These are phyloP conservation scores for Rhagoletis zephyria DNA, from an alignment of 1,140 invertebrate species.

Conservation along the genomic window DNA sequence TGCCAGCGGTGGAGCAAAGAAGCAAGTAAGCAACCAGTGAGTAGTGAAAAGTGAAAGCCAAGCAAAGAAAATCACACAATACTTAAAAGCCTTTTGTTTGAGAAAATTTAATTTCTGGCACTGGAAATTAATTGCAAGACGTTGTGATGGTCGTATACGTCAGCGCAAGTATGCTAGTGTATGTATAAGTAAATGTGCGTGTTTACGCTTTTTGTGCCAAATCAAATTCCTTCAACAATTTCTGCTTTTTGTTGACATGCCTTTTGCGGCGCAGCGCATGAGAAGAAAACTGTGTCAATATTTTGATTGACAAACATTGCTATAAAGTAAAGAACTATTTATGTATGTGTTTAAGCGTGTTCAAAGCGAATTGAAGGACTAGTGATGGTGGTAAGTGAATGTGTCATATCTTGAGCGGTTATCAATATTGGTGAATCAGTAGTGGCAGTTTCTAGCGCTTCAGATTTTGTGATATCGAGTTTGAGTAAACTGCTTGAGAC, in stretches of 20 bases:
- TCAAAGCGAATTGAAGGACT: not conserved
- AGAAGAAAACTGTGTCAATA: slow-evolving; percentile 7
- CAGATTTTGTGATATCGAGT: too few relatives aligned
- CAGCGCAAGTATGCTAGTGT: not conserved
- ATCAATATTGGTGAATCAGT: not conserved
- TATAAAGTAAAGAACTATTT: not conserved
- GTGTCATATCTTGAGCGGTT: not conserved
- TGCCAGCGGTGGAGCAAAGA: too few relatives aligned
- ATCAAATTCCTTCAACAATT: not conserved
- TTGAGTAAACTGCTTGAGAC: too few relatives aligned
- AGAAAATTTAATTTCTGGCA: slow-evolving; percentile 38
- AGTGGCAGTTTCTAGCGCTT: too few relatives aligned
- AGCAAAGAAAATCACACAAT: slow-evolving; percentile 33
- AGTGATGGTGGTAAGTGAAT: not conserved
- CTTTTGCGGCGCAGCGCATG: not conserved
- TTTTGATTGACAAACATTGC: slow-evolving; percentile 37
- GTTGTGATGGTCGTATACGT: not conserved
- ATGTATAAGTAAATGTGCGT: not conserved
- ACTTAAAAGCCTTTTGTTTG: slow-evolving; percentile 35
- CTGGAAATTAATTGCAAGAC: slow-evolving; percentile 40
- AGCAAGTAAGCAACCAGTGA: not conserved
- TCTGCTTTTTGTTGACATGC: not conserved
- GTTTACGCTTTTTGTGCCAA: not conserved
- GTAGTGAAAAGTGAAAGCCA: slow-evolving; percentile 16
- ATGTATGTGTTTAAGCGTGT: not conserved